These are phyloP conservation scores for Darevskia nairensis DNA, from an alignment of 2,797 vertebrate species.

Conservation along the genomic window DNA sequence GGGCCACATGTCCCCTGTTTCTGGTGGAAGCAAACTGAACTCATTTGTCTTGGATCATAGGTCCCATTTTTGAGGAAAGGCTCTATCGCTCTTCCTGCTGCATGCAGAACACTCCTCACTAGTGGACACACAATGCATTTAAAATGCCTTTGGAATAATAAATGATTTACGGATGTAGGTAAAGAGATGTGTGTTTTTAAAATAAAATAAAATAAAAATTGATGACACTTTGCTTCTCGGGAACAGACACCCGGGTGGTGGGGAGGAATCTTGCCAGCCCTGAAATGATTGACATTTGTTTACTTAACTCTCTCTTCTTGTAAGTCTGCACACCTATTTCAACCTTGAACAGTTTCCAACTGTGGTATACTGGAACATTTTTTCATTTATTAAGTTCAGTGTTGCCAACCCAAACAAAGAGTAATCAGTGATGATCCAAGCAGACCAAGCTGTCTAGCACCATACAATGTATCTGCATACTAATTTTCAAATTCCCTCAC, in stretches of 20 bases:
- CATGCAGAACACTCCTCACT: constrained; percentile 50
- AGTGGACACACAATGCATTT: constrained; percentile 66
- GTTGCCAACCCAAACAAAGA: constrained; percentile 88
- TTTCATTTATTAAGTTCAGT: constrained; percentile 86
- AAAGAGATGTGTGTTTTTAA: constrained; percentile 74
- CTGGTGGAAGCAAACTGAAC: neutral
- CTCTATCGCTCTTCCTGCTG: constrained; percentile 51
- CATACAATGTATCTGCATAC: constrained; percentile 90
- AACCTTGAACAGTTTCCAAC: constrained; percentile 89
- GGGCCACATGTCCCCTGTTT: neutral
- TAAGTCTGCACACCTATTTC: constrained; percentile 87
- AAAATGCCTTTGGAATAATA: constrained; percentile 79
- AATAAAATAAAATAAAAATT: neutral
- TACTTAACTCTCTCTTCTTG: constrained; percentile 84
- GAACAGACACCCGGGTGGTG: constrained; percentile 76
- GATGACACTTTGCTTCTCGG: constrained; percentile 80
- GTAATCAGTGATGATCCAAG: constrained; percentile 87
- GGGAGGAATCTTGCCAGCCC: constrained; percentile 69
- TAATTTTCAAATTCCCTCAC: constrained; percentile 93
- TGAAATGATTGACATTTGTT: constrained; percentile 86
- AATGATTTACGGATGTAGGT: constrained; percentile 77
- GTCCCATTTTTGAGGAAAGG: constrained; percentile 25
- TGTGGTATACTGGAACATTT: constrained; percentile 86
- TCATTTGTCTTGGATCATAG: neutral
- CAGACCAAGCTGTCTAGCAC: constrained; percentile 84